A percentile compares a stretch with the other conserved stretches of the same genome.
Evolutionary conservation across 2,888 invertebrate species (phyloP).

Genomic region (Pycnomerus fuliginosus): DNA sequence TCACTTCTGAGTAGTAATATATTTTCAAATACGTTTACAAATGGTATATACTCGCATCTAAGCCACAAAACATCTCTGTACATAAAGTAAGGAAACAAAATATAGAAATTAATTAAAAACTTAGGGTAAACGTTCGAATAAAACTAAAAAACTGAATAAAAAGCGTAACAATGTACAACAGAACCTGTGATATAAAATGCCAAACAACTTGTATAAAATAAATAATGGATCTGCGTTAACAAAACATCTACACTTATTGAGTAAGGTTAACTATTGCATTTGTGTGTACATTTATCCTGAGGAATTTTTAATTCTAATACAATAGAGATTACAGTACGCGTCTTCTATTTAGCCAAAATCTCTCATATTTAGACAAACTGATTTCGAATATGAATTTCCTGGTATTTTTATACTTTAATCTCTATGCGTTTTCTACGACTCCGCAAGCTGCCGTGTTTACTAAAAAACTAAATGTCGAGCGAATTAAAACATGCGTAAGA

Average conservation of each 20-base stretch:
- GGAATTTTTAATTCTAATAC: constrained; percentile 46
- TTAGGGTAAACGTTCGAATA: constrained; percentile 30
- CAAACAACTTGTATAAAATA: constrained; percentile 7
- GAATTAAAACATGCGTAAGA: constrained; percentile 9
- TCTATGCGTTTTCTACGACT: constrained; percentile 39
- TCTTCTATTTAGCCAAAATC: constrained; percentile 9
- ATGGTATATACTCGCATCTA: constrained; percentile 50
- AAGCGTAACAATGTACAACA: background rate
- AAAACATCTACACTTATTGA: constrained; percentile 33
- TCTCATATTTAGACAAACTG: no score
- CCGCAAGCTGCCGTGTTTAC: constrained; percentile 19
- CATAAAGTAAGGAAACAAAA: constrained; percentile 42
- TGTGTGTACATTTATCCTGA: constrained; percentile 50
- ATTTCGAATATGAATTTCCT: constrained; percentile 10
- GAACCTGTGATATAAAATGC: background rate
- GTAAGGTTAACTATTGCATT: constrained; percentile 47
- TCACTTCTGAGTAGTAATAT: no score
- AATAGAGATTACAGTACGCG: constrained; percentile 47
- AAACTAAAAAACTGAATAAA: background rate
- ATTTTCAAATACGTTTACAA: constrained; percentile 51
- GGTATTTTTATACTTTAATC: constrained; percentile 39
- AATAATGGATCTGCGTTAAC: constrained; percentile 22
- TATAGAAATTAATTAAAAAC: constrained; percentile 24
- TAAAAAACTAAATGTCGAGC: constrained; percentile 12
- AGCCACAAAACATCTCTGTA: constrained; percentile 50